A percentile compares a stretch with the other conserved stretches of the same genome.
Evolutionary conservation across 2,888 invertebrate genomes (phyloP).

Genomic region (Phyllotreta cruciferae): DNA sequence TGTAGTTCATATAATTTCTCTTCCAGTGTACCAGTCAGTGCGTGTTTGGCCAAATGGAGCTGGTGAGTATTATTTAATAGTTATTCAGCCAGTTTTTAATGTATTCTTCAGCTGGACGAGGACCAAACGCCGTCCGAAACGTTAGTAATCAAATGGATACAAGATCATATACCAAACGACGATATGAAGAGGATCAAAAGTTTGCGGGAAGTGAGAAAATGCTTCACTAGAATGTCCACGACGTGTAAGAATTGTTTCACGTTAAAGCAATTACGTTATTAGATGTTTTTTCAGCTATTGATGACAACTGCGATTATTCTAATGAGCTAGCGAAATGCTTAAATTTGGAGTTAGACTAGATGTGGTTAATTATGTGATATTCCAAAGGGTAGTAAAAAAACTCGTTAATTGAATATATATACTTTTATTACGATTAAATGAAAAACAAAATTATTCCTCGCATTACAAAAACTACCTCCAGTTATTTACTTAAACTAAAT

Average conservation of each 20-base stretch:
- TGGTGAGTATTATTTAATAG: conserved; percentile 49
- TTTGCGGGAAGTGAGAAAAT: conserved; percentile 54
- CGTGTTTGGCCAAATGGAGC: conserved; percentile 56
- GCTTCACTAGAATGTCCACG: conserved; percentile 56
- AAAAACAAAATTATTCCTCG: too few species aligned
- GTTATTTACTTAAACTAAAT: background rate
- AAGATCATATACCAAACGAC: conserved; percentile 53
- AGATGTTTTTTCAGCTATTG: conserved; percentile 51
- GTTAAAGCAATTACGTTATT: conserved; percentile 4
- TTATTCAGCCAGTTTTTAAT: background rate
- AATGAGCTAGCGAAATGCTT: conserved; percentile 54
- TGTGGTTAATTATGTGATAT: too few species aligned
- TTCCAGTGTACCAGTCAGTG: conserved; percentile 58
- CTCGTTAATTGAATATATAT: too few species aligned
- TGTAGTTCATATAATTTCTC: conserved; percentile 18
- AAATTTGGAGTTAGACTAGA: conserved; percentile 52
- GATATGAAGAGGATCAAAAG: conserved; percentile 54
- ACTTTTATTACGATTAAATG: too few species aligned
- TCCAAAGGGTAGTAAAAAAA: too few species aligned
- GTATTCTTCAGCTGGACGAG: conserved; percentile 55
- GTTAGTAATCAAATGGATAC: conserved; percentile 57
- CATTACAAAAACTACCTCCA: too few species aligned
- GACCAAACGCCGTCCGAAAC: conserved; percentile 57
- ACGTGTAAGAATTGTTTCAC: conserved; percentile 48
- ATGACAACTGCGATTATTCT: conserved; percentile 57